Evolutionary conservation across 2,888 invertebrate species (phyloP), one percentile per base, ranked within the genome.

Genomic region (Caenorhabditis sp.): DNA sequence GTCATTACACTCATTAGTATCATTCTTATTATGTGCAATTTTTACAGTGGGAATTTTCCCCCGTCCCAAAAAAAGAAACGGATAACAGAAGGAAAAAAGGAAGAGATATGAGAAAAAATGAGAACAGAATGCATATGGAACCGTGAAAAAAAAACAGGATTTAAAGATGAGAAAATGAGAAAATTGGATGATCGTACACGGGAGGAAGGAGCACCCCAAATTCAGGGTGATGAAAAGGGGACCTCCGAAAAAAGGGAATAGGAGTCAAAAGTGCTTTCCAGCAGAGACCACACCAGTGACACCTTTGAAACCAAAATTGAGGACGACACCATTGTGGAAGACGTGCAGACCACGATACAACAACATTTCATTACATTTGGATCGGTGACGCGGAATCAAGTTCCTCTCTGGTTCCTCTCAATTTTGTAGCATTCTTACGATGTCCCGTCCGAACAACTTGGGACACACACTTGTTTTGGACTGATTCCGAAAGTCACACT

Each of bases 321-420:
- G 74, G 74, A 80, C 80, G 80, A 80, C 73, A 80, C 69, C 68
- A 80, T 73, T 80, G 74, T 73, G 74, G 70, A 72, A 59, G 70
- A 72, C 72, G 66, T 58, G 80, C 66, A 80, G 73, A 80, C 75
- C 58, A 56, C 82, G 68, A 82, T 64, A 79, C 73, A 84, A 79
- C 77, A 84, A 84, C 84, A 84, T 80, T 80, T 84, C 84, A 84
- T 80, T 84, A 84, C 80, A 80, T 84, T 84, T 84, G 76, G 80
- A 83, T 83, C 83, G 79, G 63, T 84, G 83, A 72, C 80, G 83
- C 83, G 83, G 80, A 84, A 84, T 84, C 83, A 84, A 75, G 83
- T 84, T 84, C 80, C 80, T 64, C 64, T 76, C 64, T 81, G 70
- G 69, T 35, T 72, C 61, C 77, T 72, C 73, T 68, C 51, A 44